Evolutionary conservation across 2,888 invertebrate species (phyloP).

Genomic region (Caenorhabditis sulstoni): DNA sequence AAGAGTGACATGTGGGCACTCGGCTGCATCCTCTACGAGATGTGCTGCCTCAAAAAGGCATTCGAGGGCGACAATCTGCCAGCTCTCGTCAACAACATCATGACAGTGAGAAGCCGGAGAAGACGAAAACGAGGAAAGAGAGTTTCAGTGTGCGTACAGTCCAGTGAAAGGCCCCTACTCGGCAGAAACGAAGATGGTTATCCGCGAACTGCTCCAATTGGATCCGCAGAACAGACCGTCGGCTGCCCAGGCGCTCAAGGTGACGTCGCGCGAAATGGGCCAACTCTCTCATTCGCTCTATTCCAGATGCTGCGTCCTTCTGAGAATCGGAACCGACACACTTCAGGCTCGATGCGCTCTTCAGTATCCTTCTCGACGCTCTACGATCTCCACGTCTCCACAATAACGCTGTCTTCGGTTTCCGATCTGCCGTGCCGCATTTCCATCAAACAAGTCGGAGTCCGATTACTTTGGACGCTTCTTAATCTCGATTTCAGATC

Average conservation of each 20-base stretch:
- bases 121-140: too few species aligned
- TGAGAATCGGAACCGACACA: slow-evolving; percentile 46
- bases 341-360: slow-evolving; percentile 52
- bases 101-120: slow-evolving; percentile 80
- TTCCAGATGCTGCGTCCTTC: slow-evolving; percentile 67
- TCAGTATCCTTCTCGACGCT: slow-evolving; percentile 69
- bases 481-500: slow-evolving; percentile 80
- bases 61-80: slow-evolving; percentile 87
- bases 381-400: slow-evolving; percentile 73
- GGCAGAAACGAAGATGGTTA: slow-evolving; percentile 84
- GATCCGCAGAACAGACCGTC: slow-evolving; percentile 85
- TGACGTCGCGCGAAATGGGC: slow-evolving; percentile 4
- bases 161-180: slow-evolving; percentile 86
- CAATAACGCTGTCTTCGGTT: slow-evolving; percentile 63
- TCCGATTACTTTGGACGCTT: too few species aligned
- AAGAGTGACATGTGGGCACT: slow-evolving; percentile 89
- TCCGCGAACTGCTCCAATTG: slow-evolving; percentile 85
- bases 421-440: slow-evolving; percentile 83
- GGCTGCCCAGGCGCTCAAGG: slow-evolving; percentile 81
- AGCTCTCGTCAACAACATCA: slow-evolving; percentile 87
- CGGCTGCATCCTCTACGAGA: slow-evolving; percentile 87
- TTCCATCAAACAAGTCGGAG: slow-evolving; percentile 82
- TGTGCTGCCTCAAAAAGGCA: slow-evolving; percentile 86
- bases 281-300: too few species aligned
- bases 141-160: slow-evolving; percentile 85